These are phyloP conservation scores for Erebia ligea DNA, from an alignment of 2,888 invertebrate species.

Conservation along the genomic window DNA sequence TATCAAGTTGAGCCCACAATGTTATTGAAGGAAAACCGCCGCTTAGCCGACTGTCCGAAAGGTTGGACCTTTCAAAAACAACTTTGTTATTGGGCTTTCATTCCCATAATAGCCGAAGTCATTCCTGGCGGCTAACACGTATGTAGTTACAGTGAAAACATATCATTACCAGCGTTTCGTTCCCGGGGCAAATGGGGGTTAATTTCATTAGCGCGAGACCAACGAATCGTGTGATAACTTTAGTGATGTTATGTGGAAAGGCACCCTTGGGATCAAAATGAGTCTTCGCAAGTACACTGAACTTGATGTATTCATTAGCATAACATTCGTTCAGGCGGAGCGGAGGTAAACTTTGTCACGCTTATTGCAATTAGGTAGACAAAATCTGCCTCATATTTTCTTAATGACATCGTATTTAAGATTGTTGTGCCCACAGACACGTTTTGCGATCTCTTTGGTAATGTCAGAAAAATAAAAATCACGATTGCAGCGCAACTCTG, in stretches of 20 bases:
- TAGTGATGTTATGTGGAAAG: conserved; percentile 73
- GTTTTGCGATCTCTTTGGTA: too few relatives aligned
- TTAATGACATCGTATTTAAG: neutral
- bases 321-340: conserved; percentile 29
- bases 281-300: conserved; percentile 16
- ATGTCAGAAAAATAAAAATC: too few relatives aligned
- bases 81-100: conserved; percentile 45
- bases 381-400: too few relatives aligned
- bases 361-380: conserved; percentile 17
- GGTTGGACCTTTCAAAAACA: conserved; percentile 43
- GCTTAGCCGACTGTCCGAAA: neutral
- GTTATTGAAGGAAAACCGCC: too few relatives aligned
- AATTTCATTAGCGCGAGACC: conserved; percentile 80
- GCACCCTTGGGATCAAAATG: conserved; percentile 63
- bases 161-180: conserved; percentile 74
- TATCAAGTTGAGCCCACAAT: too few relatives aligned
- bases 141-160: conserved; percentile 63
- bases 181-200: conserved; percentile 73
- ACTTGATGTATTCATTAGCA: conserved; percentile 41
- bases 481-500: too few relatives aligned
- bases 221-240: conserved; percentile 83
- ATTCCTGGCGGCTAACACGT: conserved; percentile 57
- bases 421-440: neutral
- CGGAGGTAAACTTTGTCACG: conserved; percentile 30
- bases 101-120: conserved; percentile 49